Conservation (phyloP, 2,113 vertebrate genomes). For the Okapia johnstoni region DNA sequence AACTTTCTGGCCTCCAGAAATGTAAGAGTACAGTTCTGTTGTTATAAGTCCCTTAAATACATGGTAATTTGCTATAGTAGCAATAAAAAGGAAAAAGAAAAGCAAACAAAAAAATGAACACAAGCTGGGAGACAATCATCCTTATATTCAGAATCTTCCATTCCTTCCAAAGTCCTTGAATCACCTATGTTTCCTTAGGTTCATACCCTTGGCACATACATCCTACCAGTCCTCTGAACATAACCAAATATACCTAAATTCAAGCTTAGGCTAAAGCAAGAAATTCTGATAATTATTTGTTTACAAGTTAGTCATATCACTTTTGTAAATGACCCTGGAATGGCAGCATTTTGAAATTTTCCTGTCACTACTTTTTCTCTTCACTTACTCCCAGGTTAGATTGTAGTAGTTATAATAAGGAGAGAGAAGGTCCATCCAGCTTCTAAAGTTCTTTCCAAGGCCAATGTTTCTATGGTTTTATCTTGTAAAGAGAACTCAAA, state of each 20-base stretch:
- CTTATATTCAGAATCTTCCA: neutral
- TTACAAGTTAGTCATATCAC: neutral
- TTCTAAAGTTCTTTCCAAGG: neutral
- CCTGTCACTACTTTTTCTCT: neutral
- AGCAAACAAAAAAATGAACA: neutral
- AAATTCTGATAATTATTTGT: neutral
- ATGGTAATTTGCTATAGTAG: neutral
- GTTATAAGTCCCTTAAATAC: neutral
- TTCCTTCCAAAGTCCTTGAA: neutral
- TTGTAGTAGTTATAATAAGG: neutral
- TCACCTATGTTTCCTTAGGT: neutral
- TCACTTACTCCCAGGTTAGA: neutral
- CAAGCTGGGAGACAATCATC: neutral
- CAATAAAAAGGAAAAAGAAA: neutral
- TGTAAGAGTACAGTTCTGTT: neutral
- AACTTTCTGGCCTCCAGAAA: neutral
- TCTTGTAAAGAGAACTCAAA: slow-evolving; percentile 26
- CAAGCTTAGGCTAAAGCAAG: neutral
- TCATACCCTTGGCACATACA: neutral
- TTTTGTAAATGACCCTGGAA: neutral
- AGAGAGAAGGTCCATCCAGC: neutral
- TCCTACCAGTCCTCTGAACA: neutral
- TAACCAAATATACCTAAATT: neutral
- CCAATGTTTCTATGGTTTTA: slow-evolving; percentile 19
- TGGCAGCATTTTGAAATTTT: neutral